Evolutionary conservation across 2,113 vertebrate species (phyloP), one percentile per base, ranked within the genome.

Genomic region (Thryonomys swinderianus): DNA sequence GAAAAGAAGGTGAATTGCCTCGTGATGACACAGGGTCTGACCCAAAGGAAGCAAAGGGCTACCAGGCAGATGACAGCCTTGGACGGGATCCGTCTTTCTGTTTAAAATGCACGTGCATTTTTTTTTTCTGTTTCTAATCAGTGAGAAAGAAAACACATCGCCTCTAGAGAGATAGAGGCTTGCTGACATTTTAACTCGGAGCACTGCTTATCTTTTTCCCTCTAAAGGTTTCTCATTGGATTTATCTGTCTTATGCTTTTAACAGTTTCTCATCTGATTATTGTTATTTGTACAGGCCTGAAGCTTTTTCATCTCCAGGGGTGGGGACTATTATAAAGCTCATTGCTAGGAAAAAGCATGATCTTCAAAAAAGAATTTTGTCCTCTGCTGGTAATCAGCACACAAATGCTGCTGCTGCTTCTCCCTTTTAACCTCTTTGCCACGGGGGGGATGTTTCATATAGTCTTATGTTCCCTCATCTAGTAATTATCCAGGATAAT

Each of bases 191-290:
- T 95, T 93, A 69, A 82, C 93, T 96, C 78, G n/a, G 59, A 89
- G 61, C 34, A 67, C 45, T 82, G 91, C 84, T 96, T 96, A 96
- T 96, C 93, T 93, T 51, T 51, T 48, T 90, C 30, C 78, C 78
- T 92, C 80, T 86, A 86, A 95, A 95, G 90, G 61, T 73, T 96
- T 95, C 95, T 96, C 91, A 34, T 96, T 91, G 97, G 89, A n/a
- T 95, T 97, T 98, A 94, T 94, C 95, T 96, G 71, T 88, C 89
- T 90, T 83, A 82, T 20, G 59, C 74, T 87, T 95, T 96, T 95
- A 96, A 97, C 93, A 93, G 88, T 95, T 96, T 95, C 95, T 94
- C 88, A 96, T 96, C 87, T 90, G 95, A 94, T 95, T 96, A 90
- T 83, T 95, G 79, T 91, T 95, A 94, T 96, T 96, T 95, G 93